phyloP scores from a whole-genome alignment of 2,888 invertebrate genomes.

The Ceriagrion tenellum region DNA sequence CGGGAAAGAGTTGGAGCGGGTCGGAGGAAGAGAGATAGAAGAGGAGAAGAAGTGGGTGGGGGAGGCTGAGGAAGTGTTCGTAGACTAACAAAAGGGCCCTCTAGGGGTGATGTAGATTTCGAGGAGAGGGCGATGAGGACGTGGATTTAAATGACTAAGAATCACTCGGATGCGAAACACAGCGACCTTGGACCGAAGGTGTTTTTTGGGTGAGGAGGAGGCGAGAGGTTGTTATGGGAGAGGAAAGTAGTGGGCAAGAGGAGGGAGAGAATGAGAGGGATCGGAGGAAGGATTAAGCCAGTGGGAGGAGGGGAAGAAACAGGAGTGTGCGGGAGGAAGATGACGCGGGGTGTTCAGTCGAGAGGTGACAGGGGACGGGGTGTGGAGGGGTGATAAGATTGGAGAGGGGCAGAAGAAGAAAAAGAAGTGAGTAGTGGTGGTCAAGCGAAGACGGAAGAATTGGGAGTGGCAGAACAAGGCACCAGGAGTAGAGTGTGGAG shows the following conservation, averaged over 20 bases:
- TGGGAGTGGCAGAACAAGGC: background rate
- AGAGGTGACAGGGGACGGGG: background rate
- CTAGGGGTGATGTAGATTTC: constrained; percentile 12
- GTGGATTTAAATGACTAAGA: constrained; percentile 60
- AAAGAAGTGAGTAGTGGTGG: background rate
- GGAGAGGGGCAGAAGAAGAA: background rate
- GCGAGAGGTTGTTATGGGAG: background rate
- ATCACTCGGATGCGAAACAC: constrained; percentile 49
- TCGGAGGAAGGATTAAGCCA: background rate
- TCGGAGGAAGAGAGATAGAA: background rate
- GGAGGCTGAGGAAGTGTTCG: background rate
- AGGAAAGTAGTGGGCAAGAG: background rate
- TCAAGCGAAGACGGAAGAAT: background rate
- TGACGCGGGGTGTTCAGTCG: background rate
- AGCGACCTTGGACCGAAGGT: constrained; percentile 38
- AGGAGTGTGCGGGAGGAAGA: background rate
- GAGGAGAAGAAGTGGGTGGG: background rate
- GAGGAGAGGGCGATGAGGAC: constrained; percentile 33
- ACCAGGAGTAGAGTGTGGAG: background rate
- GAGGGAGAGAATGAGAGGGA: background rate
- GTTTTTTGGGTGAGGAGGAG: background rate
- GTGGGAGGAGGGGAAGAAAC: background rate
- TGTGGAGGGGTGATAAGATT: background rate
- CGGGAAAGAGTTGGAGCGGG: background rate
- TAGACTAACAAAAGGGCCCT: background rate